Base-by-base conservation (phyloP, 2,797 vertebrate genomes). In the Muraenolepis orangiensis region DNA sequence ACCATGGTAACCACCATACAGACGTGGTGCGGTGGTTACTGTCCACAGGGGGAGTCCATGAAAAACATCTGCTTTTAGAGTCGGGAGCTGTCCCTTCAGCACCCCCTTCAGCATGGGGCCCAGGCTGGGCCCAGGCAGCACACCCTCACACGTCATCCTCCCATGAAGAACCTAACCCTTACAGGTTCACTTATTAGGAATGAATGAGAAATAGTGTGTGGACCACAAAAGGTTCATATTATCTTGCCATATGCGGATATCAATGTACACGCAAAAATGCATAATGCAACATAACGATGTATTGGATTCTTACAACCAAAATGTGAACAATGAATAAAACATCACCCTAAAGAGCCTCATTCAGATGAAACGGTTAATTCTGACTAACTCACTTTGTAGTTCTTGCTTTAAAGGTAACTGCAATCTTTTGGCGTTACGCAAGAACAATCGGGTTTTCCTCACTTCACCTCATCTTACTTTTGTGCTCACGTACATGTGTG, bases 71-170 rank as follows among this genome's bases (percentile, higher is more conserved):
- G 31, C n/a, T 42, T 0, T 80, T 70, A 36, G 36, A 42, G 3
- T 51, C 32, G 30, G 28, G 92, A 93, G 91, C 93, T 94, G 92
- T 94, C 88, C 92, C 26, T 90, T 94, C 93, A 94, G 93, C 90
- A 94, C 93, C 85, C n/a, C n/a, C n/a, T n/a, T n/a, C n/a, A n/a
- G n/a, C n/a, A 75, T 83, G 76, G 57, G 32, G 18, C 6, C 36
- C 66, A 71, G 28, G 68, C 51, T 30, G 67, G 38, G n/a, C n/a
- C n/a, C n/a, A 70, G 29, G 6, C 20, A 4, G 12, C 46, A 46
- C 28, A 18, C 6, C 1, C 6, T 20, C 51, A 57, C 10, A 57
- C 20, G 18, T 23, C 6, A 7, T 7, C 5, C 42, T 1, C 42
- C 20, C 16, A 57, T 23, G 20, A n/a, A 51, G 18, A 51, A 46